phyloP scores from a whole-genome alignment of 2,797 vertebrate genomes.

The Mormyrops attenuatus region DNA sequence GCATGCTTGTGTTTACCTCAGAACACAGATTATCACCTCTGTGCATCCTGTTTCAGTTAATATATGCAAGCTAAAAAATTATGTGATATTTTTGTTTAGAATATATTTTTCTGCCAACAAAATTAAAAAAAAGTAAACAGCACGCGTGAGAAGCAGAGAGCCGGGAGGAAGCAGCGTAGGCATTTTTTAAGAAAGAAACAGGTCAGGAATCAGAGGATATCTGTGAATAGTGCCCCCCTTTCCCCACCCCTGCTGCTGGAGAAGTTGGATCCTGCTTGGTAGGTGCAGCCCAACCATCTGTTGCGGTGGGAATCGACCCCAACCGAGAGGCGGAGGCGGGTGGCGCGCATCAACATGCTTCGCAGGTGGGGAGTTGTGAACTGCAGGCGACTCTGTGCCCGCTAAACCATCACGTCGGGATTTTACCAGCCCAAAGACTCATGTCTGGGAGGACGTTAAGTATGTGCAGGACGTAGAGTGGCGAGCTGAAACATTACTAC shows the following conservation, averaged over 20 bases:
- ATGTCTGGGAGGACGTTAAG: not conserved
- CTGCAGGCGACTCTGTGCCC: not conserved
- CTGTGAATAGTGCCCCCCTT: not conserved
- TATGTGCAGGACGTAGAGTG: not conserved
- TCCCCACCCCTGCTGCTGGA: not conserved
- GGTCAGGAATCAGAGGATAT: not conserved
- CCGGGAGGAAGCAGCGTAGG: not conserved
- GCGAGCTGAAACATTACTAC: not conserved
- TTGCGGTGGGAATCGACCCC: constrained; percentile 3
- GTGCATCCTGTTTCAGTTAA: not conserved
- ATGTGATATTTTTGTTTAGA: not conserved
- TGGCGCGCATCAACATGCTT: not conserved
- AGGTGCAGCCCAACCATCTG: not conserved
- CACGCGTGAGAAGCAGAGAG: not conserved
- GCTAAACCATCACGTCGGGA: not conserved
- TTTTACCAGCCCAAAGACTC: not conserved
- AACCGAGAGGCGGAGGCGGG: not conserved
- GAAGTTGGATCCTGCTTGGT: not conserved
- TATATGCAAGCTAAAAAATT: not conserved
- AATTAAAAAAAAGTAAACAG: not conserved
- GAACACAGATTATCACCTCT: not conserved
- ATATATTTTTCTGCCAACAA: not conserved
- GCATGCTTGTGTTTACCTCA: not conserved
- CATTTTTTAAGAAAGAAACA: not conserved
- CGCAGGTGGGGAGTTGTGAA: not conserved